A percentile compares a stretch with the other conserved stretches of the same genome.
phyloP scores from a whole-genome alignment of 2,888 invertebrate genomes.

The Criorhina ranunculi region DNA sequence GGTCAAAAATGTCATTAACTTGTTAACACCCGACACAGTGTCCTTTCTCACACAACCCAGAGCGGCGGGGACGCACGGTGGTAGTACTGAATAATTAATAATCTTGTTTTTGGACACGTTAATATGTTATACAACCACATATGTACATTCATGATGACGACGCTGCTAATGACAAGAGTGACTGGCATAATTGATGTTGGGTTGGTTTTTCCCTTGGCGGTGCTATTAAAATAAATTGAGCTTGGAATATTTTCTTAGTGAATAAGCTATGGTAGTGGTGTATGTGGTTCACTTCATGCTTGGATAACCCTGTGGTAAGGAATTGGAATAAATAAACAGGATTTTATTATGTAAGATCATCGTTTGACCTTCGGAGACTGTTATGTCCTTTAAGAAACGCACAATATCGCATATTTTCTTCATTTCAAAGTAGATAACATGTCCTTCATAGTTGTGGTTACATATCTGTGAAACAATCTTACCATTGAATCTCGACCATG shows the following conservation, averaged over 20 bases:
- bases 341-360: no score
- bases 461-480: no score
- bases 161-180: neutral
- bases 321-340: neutral
- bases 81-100: constrained; percentile 12
- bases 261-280: no score
- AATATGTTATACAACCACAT: neutral
- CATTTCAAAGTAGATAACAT: no score
- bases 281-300: neutral
- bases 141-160: neutral
- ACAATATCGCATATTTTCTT: no score
- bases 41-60: neutral
- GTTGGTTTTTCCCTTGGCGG: neutral
- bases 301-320: neutral
- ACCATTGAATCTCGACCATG: no score
- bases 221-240: neutral
- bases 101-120: constrained; percentile 1
- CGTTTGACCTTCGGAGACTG: no score
- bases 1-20: constrained; percentile 9
- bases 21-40: neutral
- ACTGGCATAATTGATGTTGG: neutral
- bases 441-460: no score
- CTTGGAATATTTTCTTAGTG: neutral
- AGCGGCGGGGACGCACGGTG: no score
- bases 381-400: no score